These are phyloP conservation scores for Tholera decimalis DNA, from an alignment of 2,888 invertebrate species.

Conservation along the genomic window DNA sequence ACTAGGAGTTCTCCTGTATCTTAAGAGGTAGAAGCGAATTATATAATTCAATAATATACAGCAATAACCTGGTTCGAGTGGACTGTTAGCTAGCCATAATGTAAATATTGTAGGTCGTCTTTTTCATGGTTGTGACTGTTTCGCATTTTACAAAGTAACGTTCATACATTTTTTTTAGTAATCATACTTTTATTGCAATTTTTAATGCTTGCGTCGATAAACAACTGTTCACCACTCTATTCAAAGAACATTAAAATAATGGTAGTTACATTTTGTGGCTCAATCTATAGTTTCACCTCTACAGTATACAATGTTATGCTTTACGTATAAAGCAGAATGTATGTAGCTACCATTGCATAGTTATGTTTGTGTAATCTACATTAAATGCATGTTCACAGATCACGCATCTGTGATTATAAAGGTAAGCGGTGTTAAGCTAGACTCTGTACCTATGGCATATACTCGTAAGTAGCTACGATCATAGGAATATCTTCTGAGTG, in stretches of 20 bases:
- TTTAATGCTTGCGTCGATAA: conserved; percentile 2
- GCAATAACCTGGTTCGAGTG: no score
- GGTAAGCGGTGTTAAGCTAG: conserved; percentile 9
- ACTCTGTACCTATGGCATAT: background rate
- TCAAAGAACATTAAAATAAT: conserved; percentile 5
- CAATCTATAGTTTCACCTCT: background rate
- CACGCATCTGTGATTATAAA: conserved; percentile 4
- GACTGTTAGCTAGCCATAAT: no score
- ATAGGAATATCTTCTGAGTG: conserved; percentile 4
- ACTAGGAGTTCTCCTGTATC: no score
- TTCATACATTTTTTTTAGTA: background rate
- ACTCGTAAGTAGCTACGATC: conserved; percentile 10
- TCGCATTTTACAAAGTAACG: conserved; percentile 5
- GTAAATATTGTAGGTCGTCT: background rate
- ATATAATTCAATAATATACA: no score
- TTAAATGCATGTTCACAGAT: conserved; percentile 7
- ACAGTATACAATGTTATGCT: background rate
- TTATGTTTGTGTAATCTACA: background rate
- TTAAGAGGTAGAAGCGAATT: no score
- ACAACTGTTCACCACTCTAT: conserved; percentile 1
- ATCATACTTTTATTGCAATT: conserved; percentile 8
- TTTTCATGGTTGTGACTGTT: background rate
- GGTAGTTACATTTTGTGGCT: background rate
- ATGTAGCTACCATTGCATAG: background rate
- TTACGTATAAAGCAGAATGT: conserved; percentile 5